These are phyloP conservation scores for Dendrolimus pini DNA, from an alignment of 2,888 invertebrate species.

Conservation along the genomic window DNA sequence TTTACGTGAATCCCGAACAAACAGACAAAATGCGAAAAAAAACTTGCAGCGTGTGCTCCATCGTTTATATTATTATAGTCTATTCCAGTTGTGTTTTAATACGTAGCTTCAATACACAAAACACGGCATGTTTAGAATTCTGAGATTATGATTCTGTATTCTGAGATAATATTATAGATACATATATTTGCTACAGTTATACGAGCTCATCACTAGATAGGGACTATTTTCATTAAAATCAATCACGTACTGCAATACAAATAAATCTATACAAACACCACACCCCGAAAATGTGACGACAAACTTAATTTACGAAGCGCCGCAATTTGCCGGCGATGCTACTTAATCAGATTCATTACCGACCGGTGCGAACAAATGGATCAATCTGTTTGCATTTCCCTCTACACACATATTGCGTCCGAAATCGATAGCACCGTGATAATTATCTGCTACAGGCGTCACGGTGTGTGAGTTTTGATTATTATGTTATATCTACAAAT, in stretches of 20 bases:
- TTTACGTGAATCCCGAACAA: too few relatives aligned
- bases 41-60: too few relatives aligned
- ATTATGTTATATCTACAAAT: background rate
- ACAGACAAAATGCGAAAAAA: too few relatives aligned
- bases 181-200: too few relatives aligned
- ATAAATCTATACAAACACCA: background rate
- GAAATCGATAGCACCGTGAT: slow-evolving; percentile 36
- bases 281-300: background rate
- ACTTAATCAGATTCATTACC: slow-evolving; percentile 72
- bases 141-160: too few relatives aligned
- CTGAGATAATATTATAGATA: too few relatives aligned
- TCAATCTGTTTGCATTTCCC: slow-evolving; percentile 21
- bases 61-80: too few relatives aligned
- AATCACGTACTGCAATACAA: slow-evolving; percentile 6
- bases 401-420: slow-evolving; percentile 22
- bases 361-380: slow-evolving; percentile 22
- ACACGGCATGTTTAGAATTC: too few relatives aligned
- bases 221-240: background rate
- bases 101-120: too few relatives aligned
- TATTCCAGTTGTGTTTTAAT: too few relatives aligned
- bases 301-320: slow-evolving; percentile 20
- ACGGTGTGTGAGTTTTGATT: background rate
- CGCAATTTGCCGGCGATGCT: slow-evolving; percentile 44
- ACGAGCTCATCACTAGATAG: background rate
- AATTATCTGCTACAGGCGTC: background rate